Evolutionary conservation across 2,888 invertebrate species (phyloP).

Genomic region (Drosophila austrosaltans): DNA sequence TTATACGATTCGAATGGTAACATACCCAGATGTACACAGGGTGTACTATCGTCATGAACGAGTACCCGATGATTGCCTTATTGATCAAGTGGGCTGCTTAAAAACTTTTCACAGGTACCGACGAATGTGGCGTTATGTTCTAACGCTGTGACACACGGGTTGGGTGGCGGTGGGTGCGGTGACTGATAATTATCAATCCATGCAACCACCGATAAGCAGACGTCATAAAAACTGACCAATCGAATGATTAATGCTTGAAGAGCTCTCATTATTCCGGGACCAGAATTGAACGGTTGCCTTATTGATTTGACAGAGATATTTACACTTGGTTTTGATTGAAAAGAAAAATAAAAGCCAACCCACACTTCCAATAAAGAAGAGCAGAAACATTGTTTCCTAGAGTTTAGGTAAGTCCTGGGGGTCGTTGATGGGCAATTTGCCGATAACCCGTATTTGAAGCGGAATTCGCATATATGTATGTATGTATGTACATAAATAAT

Average conservation of each 20-base stretch:
- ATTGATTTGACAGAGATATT: not conserved
- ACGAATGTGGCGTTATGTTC: not conserved
- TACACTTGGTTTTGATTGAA: not conserved
- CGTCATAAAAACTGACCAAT: constrained; percentile 11
- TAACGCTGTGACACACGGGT: no score
- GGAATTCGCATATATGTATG: no score
- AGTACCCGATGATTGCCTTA: constrained; percentile 35
- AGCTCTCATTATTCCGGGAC: not conserved
- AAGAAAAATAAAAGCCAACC: not conserved
- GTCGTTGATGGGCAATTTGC: no score
- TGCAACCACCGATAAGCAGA: not conserved
- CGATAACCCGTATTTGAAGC: no score
- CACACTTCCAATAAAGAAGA: no score
- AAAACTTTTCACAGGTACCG: constrained; percentile 47
- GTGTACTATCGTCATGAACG: not conserved
- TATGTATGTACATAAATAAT: no score
- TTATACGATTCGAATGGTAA: constrained; percentile 13
- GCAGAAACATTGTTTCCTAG: no score
- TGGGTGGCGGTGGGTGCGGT: not conserved
- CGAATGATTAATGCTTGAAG: constrained; percentile 5
- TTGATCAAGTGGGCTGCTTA: constrained; percentile 62
- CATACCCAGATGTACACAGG: not conserved
- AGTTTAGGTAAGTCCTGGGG: no score
- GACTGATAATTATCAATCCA: not conserved
- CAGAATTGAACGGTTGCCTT: not conserved